Percentiles rank a stretch among this genome's conserved stretches.
Conservation (phyloP, 2,113 vertebrate species). For the Phylloscopus whistleri region DNA sequence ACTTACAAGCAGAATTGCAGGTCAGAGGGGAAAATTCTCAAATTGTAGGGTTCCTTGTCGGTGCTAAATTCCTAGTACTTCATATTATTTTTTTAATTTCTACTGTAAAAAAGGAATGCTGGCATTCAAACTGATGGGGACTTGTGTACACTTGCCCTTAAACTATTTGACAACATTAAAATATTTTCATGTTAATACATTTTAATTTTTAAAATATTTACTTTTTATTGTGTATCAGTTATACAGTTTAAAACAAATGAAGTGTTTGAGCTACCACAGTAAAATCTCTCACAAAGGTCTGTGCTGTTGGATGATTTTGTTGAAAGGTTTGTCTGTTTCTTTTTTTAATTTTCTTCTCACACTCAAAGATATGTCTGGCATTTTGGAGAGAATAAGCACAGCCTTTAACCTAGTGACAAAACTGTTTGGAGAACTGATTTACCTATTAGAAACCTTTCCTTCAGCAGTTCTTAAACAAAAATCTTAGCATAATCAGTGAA, state of each 20-base stretch:
- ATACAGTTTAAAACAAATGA: neutral
- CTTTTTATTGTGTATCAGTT: neutral
- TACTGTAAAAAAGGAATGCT: neutral
- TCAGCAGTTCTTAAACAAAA: neutral
- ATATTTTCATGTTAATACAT: neutral
- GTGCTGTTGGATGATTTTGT: neutral
- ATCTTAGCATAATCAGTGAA: neutral
- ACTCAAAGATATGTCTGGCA: constrained; percentile 39
- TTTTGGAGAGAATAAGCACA: constrained; percentile 19
- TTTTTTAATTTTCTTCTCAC: constrained; percentile 55
- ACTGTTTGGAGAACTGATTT: neutral
- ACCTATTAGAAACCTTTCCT: neutral
- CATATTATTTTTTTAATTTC: neutral
- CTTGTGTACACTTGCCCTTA: neutral
- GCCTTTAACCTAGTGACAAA: constrained; percentile 36
- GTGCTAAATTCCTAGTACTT: neutral
- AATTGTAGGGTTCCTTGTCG: neutral
- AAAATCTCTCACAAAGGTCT: neutral
- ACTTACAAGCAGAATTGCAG: neutral
- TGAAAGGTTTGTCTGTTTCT: constrained; percentile 37
- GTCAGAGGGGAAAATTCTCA: constrained; percentile 41
- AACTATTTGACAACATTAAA: neutral
- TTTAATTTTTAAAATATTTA: neutral
- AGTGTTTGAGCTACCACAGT: neutral
- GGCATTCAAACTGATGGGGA: neutral